These are phyloP conservation scores for Bombus ignitus DNA, from an alignment of 1,140 invertebrate species.

Conservation along the genomic window DNA sequence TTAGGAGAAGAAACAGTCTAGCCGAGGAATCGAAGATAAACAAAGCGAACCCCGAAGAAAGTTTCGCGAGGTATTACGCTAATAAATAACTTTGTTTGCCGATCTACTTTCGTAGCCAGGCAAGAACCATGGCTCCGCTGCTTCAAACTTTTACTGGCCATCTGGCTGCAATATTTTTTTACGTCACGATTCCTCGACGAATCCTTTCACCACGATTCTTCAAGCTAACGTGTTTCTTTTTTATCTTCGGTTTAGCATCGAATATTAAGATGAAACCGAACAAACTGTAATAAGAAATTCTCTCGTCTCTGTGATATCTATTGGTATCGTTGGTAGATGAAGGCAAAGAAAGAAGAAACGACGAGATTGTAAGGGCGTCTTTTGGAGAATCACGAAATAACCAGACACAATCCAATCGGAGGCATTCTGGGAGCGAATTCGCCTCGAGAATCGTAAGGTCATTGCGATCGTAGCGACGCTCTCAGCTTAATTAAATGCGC, in stretches of 20 bases:
- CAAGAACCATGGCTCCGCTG: not conserved
- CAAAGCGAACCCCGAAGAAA: conserved; percentile 33
- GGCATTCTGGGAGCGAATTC: conserved; percentile 23
- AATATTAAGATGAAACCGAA: not conserved
- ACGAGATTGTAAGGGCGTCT: not conserved
- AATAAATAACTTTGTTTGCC: conserved; percentile 79
- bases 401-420: conserved; percentile 51
- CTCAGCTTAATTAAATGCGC: conserved; percentile 76
- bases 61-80: conserved; percentile 67
- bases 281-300: not conserved
- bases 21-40: conserved; percentile 10
- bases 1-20: not conserved
- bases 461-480: conserved; percentile 57
- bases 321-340: not conserved
- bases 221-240: not conserved
- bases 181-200: not conserved
- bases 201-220: not conserved
- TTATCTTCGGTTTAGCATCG: too few species aligned
- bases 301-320: not conserved
- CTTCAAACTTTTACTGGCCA: conserved; percentile 4
- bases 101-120: conserved; percentile 66
- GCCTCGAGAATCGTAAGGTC: conserved; percentile 66
- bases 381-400: conserved; percentile 35
- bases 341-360: too few species aligned
- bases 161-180: conserved; percentile 25